Conservation (phyloP, 2,797 vertebrate species). For the Avahi laniger region DNA sequence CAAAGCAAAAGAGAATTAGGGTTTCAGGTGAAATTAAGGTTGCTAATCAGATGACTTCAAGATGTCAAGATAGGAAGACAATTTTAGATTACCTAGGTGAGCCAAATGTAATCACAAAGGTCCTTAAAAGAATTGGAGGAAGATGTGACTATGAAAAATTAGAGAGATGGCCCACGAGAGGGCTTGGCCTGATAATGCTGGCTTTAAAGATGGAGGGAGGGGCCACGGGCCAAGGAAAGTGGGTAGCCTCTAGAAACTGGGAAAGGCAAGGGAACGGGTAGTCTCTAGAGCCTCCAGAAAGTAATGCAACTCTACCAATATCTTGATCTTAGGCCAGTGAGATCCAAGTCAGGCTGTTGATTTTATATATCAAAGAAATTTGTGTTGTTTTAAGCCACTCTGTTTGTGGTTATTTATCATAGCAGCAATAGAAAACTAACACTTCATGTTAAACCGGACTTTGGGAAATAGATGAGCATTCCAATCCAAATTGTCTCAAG, state of each 20-base stretch:
- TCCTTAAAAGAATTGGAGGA: background rate
- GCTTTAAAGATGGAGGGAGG: background rate
- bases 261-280: background rate
- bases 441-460: background rate
- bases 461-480: background rate
- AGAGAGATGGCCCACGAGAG: background rate
- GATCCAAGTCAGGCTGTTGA: background rate
- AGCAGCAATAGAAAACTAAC: background rate
- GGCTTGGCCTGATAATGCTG: background rate
- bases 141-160: background rate
- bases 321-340: background rate
- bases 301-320: fast-evolving
- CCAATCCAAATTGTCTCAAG: background rate
- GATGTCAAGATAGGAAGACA: background rate
- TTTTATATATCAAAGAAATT: background rate
- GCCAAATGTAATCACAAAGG: background rate
- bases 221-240: background rate
- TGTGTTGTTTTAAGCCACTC: background rate
- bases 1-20: background rate
- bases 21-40: background rate
- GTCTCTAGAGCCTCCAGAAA: background rate
- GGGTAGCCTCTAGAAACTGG: background rate
- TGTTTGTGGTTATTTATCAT: background rate
- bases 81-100: background rate
- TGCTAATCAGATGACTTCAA: background rate